Conservation (phyloP, 2,888 invertebrate species). For the Abrostola triplasia region DNA sequence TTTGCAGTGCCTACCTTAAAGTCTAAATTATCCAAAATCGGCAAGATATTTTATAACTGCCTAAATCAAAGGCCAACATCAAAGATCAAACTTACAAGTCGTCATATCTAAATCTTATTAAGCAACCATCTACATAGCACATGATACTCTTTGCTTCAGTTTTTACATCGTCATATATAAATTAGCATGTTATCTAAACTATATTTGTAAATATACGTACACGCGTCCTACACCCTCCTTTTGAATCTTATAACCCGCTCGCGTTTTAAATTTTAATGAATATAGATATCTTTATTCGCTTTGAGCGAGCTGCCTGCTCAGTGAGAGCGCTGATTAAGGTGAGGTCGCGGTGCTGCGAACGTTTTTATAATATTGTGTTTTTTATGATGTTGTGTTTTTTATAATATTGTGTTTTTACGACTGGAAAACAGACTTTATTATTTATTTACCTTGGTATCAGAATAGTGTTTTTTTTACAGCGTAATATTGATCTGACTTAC, state of each 20-base stretch:
- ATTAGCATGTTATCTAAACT: conserved; percentile 52
- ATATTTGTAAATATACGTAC: conserved; percentile 30
- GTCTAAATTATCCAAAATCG: too few relatives aligned
- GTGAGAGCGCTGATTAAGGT: conserved; percentile 62
- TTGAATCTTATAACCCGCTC: conserved; percentile 82
- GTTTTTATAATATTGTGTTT: conserved; percentile 9
- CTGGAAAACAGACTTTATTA: too few relatives aligned
- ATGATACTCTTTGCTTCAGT: background rate
- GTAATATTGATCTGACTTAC: too few relatives aligned
- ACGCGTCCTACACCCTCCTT: conserved; percentile 65
- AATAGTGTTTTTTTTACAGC: too few relatives aligned
- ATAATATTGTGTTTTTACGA: background rate
- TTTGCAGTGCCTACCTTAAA: too few relatives aligned
- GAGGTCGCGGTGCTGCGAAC: conserved; percentile 42
- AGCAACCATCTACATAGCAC: too few relatives aligned
- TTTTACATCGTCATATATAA: conserved; percentile 40
- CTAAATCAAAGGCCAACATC: too few relatives aligned
- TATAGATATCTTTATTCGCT: conserved; percentile 86
- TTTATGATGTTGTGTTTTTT: too few relatives aligned
- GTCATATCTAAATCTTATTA: too few relatives aligned
- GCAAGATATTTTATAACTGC: too few relatives aligned
- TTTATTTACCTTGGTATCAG: too few relatives aligned
- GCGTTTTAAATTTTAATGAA: conserved; percentile 87
- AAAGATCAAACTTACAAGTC: too few relatives aligned
- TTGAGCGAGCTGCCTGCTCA: conserved; percentile 71